phyloP scores from a whole-genome alignment of 2,888 invertebrate genomes.

The Drosophila rubida region DNA sequence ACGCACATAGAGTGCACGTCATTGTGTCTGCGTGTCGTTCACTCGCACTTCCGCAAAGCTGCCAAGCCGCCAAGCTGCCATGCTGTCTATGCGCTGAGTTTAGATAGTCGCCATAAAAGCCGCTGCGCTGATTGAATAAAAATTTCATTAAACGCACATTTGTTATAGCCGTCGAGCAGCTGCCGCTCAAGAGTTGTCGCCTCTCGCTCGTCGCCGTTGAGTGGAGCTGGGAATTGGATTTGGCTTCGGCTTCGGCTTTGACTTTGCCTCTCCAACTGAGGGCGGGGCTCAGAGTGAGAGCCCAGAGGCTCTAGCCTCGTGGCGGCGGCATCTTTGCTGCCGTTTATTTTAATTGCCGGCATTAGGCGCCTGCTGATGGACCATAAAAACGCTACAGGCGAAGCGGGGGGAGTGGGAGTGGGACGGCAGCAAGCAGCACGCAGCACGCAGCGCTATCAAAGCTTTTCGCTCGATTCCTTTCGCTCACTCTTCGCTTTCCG shows the following conservation, averaged over 20 bases:
- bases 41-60: not conserved
- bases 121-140: conserved; percentile 71
- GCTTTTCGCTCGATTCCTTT: conserved; percentile 30
- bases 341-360: conserved; percentile 80
- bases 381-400: conserved; percentile 65
- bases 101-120: conserved; percentile 35
- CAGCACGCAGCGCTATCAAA: conserved; percentile 31
- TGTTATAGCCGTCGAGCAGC: conserved; percentile 42
- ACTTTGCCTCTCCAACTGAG: not conserved
- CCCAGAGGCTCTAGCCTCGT: not conserved
- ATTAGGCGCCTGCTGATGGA: conserved; percentile 73
- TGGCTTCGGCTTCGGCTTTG: not conserved
- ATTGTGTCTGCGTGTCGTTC: not conserved
- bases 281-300: not conserved
- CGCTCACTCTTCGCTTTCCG: not conserved
- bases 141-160: conserved; percentile 77
- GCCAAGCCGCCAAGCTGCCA: not conserved
- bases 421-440: conserved; percentile 8
- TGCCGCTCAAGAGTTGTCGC: conserved; percentile 15
- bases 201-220: not conserved
- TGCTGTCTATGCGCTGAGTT: conserved; percentile 4
- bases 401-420: not conserved
- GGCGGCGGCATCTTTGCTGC: conserved; percentile 36
- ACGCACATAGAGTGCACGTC: not conserved
- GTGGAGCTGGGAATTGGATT: conserved; percentile 17